A percentile compares a stretch with the other conserved stretches of the same genome.
Evolutionary conservation across 2,888 invertebrate species (phyloP).

Genomic region (Perdita meconis): DNA sequence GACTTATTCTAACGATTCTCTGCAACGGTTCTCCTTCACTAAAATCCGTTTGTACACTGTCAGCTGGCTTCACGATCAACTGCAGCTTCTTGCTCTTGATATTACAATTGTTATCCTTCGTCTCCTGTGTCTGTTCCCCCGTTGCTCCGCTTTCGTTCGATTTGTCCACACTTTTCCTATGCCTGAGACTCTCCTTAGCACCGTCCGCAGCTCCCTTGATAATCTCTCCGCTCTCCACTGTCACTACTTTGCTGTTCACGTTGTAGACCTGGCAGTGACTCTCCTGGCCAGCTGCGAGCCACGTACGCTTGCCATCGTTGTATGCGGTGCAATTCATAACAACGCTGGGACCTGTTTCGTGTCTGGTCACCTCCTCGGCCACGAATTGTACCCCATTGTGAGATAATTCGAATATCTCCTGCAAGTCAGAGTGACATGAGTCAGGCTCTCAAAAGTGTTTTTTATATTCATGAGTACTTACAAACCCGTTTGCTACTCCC

Average conservation of each 20-base stretch:
- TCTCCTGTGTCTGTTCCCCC: constrained; percentile 68
- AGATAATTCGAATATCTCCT: constrained; percentile 97
- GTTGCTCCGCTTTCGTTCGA: constrained; percentile 45
- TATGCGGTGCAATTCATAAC: constrained; percentile 96
- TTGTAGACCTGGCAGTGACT: constrained; percentile 95
- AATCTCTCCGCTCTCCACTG: constrained; percentile 84
- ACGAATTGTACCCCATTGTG: constrained; percentile 93
- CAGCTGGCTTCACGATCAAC: constrained; percentile 90
- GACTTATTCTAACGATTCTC: constrained; percentile 92
- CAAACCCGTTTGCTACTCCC: constrained; percentile 98
- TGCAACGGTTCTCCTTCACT: constrained; percentile 91
- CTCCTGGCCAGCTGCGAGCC: constrained; percentile 95
- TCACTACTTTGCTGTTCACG: constrained; percentile 86
- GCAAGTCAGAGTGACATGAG: constrained; percentile 72
- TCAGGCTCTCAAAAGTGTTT: background rate
- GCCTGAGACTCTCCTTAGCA: constrained; percentile 83
- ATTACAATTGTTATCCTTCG: constrained; percentile 75
- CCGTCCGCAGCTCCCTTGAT: constrained; percentile 84
- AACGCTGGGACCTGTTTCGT: constrained; percentile 94
- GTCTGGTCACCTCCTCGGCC: constrained; percentile 94
- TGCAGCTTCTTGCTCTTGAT: constrained; percentile 87
- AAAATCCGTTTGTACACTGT: constrained; percentile 95
- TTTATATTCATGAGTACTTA: constrained; percentile 85
- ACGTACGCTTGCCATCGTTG: constrained; percentile 90
- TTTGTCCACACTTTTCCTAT: constrained; percentile 84